Percentiles rank a stretch among this genome's conserved stretches.
phyloP scores from a whole-genome alignment of 2,797 vertebrate species.

The Melanotaenia pygmaea region DNA sequence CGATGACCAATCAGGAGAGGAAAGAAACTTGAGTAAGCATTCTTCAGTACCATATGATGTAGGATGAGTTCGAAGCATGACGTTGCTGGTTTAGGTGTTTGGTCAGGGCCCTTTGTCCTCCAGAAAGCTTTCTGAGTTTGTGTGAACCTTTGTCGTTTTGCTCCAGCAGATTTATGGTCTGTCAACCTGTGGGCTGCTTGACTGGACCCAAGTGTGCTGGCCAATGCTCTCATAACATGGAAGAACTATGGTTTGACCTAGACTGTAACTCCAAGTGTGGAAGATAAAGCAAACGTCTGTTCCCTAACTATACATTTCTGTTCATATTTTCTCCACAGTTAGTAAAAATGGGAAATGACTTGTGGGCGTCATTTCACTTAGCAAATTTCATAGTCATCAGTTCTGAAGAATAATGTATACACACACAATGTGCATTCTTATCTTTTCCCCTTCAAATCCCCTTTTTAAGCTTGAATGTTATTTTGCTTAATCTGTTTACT shows the following conservation, averaged over 20 bases:
- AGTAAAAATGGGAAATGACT: not conserved
- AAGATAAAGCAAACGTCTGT: not conserved
- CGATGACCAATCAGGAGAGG: conserved; percentile 2
- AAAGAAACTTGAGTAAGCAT: not conserved
- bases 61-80: not conserved
- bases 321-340: not conserved
- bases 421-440: not conserved
- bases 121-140: conserved; percentile 26
- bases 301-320: not conserved
- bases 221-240: conserved; percentile 66
- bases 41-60: not conserved
- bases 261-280: conserved; percentile 30
- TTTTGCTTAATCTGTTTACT: not conserved
- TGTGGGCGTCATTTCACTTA: not conserved
- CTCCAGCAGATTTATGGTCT: conserved; percentile 53
- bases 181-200: conserved; percentile 45
- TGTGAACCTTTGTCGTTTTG: conserved; percentile 32
- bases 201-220: conserved; percentile 43
- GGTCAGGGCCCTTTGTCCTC: conserved; percentile 18
- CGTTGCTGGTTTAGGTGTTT: not conserved
- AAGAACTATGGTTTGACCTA: conserved; percentile 45
- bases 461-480: not conserved
- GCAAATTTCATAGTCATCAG: not conserved
- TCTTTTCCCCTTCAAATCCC: not conserved
- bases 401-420: not conserved